Evolutionary conservation across 2,113 vertebrate species (phyloP).

Genomic region (Isichthys henryi): DNA sequence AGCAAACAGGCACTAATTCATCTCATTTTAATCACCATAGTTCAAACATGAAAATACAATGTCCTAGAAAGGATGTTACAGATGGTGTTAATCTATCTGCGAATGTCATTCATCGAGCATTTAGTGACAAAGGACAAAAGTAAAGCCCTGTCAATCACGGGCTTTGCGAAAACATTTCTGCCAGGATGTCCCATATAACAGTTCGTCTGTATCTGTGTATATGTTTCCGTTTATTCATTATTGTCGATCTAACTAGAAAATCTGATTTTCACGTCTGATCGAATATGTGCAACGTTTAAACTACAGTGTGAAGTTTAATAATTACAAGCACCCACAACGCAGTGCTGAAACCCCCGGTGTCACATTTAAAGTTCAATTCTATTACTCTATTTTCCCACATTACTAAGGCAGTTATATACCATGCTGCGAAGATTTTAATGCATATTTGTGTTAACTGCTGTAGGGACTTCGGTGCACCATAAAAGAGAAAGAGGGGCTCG

Average conservation of each 20-base stretch:
- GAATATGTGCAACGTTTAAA: not conserved
- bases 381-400: not conserved
- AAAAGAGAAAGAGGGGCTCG: not conserved
- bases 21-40: not conserved
- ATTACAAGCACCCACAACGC: not conserved
- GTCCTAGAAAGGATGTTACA: not conserved
- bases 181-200: not conserved
- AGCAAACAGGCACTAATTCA: not conserved
- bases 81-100: not conserved
- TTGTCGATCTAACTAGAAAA: not conserved
- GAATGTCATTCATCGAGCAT: not conserved
- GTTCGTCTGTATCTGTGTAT: not conserved
- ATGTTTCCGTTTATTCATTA: not conserved
- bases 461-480: not conserved
- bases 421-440: not conserved
- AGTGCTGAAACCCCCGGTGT: not conserved
- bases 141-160: not conserved
- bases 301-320: not conserved
- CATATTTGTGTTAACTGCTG: not conserved
- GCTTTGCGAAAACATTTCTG: not conserved
- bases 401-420: not conserved
- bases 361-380: not conserved
- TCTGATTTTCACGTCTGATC: not conserved
- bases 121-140: not conserved
- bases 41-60: not conserved